Conservation (phyloP, 2,113 vertebrate species). For the Furnarius figulus region DNA sequence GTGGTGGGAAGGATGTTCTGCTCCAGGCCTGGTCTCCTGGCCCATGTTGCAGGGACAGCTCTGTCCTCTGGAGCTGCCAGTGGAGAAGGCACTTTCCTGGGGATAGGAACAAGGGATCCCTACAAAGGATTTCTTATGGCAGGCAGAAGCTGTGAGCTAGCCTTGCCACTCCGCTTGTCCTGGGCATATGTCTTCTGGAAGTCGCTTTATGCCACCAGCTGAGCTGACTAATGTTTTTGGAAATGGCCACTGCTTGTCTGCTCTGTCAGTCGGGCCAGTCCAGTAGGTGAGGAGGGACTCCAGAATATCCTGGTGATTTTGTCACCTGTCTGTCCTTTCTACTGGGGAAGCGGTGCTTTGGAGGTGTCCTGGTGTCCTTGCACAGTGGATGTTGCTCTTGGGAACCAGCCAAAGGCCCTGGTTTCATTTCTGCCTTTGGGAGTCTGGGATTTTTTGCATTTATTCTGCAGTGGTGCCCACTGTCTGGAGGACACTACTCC, state of each 20-base stretch:
- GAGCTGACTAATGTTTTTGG: not conserved
- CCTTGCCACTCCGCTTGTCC: not conserved
- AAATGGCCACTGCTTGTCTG: not conserved
- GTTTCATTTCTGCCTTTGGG: not conserved
- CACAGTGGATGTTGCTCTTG: not conserved
- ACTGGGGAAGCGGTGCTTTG: not conserved
- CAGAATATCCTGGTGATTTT: not conserved
- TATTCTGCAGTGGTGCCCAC: accelerated
- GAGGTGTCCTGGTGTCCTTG: not conserved
- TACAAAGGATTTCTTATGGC: accelerated
- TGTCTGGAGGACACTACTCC: not conserved
- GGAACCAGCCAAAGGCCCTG: not conserved
- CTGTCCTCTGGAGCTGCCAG: not conserved
- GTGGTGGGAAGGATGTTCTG: not conserved
- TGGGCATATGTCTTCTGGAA: not conserved
- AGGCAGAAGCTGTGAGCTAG: not conserved
- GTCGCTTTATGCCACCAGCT: not conserved
- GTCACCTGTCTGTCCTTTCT: not conserved
- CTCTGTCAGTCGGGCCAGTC: not conserved
- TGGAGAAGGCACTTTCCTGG: not conserved
- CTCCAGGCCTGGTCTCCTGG: not conserved
- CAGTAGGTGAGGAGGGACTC: not conserved
- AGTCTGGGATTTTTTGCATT: not conserved
- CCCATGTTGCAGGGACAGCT: accelerated
- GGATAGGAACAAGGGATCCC: not conserved